phyloP scores from a whole-genome alignment of 1,140 invertebrate species.

The Drosophila arawakana region DNA sequence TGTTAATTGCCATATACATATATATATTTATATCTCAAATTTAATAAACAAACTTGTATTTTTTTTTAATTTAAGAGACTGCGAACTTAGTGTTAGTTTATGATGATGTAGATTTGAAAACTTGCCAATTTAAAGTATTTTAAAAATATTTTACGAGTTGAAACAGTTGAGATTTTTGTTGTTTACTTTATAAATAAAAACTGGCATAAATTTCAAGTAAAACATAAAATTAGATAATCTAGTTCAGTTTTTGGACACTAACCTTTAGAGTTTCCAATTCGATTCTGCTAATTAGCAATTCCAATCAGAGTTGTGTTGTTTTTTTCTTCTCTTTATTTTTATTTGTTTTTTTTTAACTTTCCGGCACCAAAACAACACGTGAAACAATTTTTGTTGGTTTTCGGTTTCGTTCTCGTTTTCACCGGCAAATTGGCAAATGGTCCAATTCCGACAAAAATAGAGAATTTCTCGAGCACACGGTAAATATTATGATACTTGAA shows the following conservation, averaged over 20 bases:
- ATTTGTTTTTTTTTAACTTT: neutral
- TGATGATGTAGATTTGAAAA: neutral
- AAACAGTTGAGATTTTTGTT: neutral
- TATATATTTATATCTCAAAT: neutral
- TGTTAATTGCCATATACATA: constrained; percentile 2
- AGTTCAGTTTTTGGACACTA: constrained; percentile 19
- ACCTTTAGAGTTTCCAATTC: constrained; percentile 49
- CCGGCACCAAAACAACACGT: constrained; percentile 31
- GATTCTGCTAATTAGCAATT: constrained; percentile 13
- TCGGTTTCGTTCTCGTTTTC: constrained; percentile 21
- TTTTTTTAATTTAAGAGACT: neutral
- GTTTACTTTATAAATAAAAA: constrained; percentile 1
- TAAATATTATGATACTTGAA: constrained; percentile 68
- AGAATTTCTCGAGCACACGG: constrained; percentile 45
- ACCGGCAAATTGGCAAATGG: constrained; percentile 31
- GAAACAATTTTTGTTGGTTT: constrained; percentile 26
- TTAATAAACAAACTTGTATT: constrained; percentile 1
- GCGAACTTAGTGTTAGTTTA: neutral
- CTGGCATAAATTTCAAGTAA: neutral
- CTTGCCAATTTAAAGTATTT: neutral
- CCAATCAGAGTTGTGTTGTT: constrained; percentile 27
- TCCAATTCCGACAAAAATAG: constrained; percentile 10
- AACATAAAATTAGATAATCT: neutral
- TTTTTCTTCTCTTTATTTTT: neutral
- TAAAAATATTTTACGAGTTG: neutral